Percentiles rank a stretch among this genome's conserved stretches.
These are phyloP conservation scores for Armadillidium nasatum DNA, from an alignment of 1,140 invertebrate genomes.

Conservation along the genomic window DNA sequence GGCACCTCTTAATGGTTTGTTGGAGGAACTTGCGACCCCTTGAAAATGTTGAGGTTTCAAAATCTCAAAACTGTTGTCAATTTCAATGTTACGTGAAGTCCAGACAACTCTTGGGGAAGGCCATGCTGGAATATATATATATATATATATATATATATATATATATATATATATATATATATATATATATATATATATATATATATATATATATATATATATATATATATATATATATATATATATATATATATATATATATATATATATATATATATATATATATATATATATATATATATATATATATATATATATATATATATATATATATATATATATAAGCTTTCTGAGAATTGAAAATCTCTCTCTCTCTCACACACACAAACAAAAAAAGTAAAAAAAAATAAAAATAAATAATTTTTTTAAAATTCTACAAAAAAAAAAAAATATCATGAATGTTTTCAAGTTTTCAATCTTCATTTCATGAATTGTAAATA, in stretches of 20 bases:
- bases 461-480: too few species aligned
- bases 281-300: too few species aligned
- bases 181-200: conserved; percentile 9
- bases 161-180: not conserved
- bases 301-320: too few species aligned
- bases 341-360: too few species aligned
- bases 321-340: too few species aligned
- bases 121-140: conserved; percentile 4
- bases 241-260: not conserved
- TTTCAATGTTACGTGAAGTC: not conserved
- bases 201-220: conserved; percentile 15
- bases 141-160: conserved; percentile 2
- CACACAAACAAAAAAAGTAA: too few species aligned
- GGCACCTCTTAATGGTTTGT: not conserved
- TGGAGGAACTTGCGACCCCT: not conserved
- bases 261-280: too few species aligned
- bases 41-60: not conserved
- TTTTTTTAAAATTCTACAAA: too few species aligned
- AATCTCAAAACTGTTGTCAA: not conserved
- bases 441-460: too few species aligned
- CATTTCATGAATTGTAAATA: too few species aligned
- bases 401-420: too few species aligned
- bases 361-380: too few species aligned
- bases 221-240: not conserved
- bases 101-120: not conserved